Evolutionary conservation across 2,797 vertebrate genomes (phyloP).

Genomic region (Cuculus canorus): DNA sequence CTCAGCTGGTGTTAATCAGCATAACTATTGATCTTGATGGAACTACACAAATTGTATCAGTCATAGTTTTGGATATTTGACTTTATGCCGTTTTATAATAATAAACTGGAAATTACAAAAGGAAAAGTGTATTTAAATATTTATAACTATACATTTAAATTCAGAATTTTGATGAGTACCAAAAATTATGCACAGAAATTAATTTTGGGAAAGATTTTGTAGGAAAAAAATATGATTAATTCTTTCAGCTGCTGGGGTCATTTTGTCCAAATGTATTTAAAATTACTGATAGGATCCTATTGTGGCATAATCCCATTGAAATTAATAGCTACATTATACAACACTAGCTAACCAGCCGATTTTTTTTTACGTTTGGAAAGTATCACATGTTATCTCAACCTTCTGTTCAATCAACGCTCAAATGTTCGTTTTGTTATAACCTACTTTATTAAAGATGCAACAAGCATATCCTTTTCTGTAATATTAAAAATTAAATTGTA

Average conservation of each 20-base stretch:
- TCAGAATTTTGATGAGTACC: not conserved
- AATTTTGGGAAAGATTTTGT: not conserved
- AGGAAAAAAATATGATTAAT: not conserved
- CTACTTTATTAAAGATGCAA: not conserved
- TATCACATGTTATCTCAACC: slow-evolving; percentile 18
- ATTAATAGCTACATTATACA: not conserved
- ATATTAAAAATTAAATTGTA: not conserved
- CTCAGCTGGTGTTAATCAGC: slow-evolving; percentile 51
- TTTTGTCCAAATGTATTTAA: not conserved
- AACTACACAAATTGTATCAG: not conserved
- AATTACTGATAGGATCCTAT: not conserved
- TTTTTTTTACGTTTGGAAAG: slow-evolving; percentile 17
- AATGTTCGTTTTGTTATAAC: not conserved
- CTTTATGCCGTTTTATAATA: not conserved
- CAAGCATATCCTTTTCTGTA: not conserved
- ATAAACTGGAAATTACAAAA: not conserved
- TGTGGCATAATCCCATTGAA: slow-evolving; percentile 8
- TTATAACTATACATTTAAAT: not conserved
- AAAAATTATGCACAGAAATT: not conserved
- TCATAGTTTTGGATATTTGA: not conserved
- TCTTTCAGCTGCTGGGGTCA: not conserved
- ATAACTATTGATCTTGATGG: slow-evolving; percentile 29
- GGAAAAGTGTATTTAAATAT: not conserved
- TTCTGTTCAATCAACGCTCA: slow-evolving; percentile 10
- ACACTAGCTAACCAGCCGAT: not conserved